Percentiles rank a stretch among this genome's conserved stretches.
Conservation (phyloP, 23 tunicate genomes). For the Halocynthia roretzi region DNA sequence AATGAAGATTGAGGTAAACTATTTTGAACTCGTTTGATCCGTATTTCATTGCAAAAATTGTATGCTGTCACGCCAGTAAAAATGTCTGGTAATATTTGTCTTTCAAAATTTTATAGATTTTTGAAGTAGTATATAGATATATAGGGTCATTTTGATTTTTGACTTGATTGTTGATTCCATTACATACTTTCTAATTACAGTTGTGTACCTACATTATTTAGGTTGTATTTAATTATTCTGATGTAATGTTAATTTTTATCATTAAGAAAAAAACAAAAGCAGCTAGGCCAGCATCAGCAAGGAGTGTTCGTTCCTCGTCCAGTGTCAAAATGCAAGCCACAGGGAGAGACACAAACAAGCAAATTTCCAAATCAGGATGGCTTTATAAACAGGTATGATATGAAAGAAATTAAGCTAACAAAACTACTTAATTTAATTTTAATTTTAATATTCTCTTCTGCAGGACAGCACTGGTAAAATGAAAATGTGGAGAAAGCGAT, state of each 20-base stretch:
- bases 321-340: conserved; percentile 39
- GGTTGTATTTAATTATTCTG: not conserved
- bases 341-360: conserved; percentile 39
- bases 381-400: conserved; percentile 45
- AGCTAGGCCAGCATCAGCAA: conserved; percentile 16
- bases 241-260: not conserved
- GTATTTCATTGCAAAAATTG: not conserved
- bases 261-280: conserved; percentile 7
- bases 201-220: not conserved
- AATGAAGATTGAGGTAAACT: conserved; percentile 3
- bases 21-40: not conserved
- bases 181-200: not conserved
- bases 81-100: not conserved
- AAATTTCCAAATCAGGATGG: conserved; percentile 46
- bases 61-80: not conserved
- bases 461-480: conserved; percentile 61
- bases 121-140: not conserved
- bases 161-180: not conserved
- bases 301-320: conserved; percentile 2
- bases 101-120: not conserved
- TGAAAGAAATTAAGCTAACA: not conserved
- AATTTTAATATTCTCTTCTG: not conserved
- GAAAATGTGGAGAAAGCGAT: conserved; percentile 80
- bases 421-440: not conserved
- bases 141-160: not conserved